Evolutionary conservation across 2,113 vertebrate genomes (phyloP).

Genomic region (Microcebus griseorufus): DNA sequence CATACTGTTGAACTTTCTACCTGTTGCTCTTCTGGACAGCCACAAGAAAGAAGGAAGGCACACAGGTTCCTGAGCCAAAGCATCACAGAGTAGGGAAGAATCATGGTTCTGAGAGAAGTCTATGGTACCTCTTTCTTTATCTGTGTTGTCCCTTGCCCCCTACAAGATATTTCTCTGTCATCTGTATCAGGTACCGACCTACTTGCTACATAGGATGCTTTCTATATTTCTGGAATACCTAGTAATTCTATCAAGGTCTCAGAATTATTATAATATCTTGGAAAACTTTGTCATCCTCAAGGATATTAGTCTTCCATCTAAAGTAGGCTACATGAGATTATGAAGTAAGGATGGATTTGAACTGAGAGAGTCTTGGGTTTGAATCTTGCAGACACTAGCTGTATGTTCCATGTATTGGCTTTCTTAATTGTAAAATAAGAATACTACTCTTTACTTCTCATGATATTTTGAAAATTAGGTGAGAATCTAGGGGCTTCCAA

Average conservation of each 20-base stretch:
- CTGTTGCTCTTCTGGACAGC: background rate
- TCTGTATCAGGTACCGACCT: background rate
- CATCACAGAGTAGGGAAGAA: background rate
- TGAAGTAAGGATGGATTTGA: background rate
- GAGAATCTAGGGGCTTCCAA: background rate
- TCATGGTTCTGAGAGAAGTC: background rate
- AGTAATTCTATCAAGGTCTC: background rate
- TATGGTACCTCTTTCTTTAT: background rate
- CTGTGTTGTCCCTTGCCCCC: background rate
- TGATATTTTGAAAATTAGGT: conserved; percentile 23
- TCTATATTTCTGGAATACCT: background rate
- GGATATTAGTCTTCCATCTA: background rate
- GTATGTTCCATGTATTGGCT: background rate
- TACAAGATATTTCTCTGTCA: background rate
- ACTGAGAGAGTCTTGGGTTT: background rate
- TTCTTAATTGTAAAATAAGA: background rate
- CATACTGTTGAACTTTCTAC: background rate
- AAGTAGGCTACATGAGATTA: background rate
- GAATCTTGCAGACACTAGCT: background rate
- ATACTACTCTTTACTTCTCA: background rate
- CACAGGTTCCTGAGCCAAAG: background rate
- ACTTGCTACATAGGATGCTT: background rate
- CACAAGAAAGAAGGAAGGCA: background rate
- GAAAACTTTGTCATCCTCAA: background rate
- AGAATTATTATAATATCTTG: background rate